Evolutionary conservation across 2,113 vertebrate genomes (phyloP).

Genomic region (Pavo muticus): DNA sequence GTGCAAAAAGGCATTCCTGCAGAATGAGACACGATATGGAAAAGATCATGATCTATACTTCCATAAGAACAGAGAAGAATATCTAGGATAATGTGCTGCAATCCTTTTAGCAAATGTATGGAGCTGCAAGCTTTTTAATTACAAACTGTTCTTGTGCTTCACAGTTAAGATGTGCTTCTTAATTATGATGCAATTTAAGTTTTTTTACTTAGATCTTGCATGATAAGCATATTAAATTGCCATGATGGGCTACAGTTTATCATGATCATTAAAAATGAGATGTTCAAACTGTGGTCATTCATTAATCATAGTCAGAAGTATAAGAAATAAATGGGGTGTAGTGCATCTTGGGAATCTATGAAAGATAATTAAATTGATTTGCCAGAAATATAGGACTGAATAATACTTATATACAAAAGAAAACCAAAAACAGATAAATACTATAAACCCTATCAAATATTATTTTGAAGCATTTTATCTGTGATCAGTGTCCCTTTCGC

Average conservation of each 20-base stretch:
- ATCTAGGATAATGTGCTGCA: not conserved
- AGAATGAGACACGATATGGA: not conserved
- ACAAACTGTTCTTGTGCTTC: not conserved
- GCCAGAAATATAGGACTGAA: conserved; percentile 37
- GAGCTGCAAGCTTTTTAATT: not conserved
- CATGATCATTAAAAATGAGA: conserved; percentile 62
- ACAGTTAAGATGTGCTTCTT: conserved; percentile 20
- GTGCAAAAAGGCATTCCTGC: not conserved
- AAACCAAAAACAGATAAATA: conserved; percentile 24
- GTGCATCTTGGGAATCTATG: conserved; percentile 38
- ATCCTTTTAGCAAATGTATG: not conserved
- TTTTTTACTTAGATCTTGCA: conserved; percentile 62
- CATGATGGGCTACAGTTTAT: conserved; percentile 59
- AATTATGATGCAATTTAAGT: conserved; percentile 53
- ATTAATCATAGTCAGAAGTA: conserved; percentile 69
- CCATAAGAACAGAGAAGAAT: not conserved
- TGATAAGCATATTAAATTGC: conserved; percentile 63
- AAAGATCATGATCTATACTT: not conserved
- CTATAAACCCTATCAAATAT: not conserved
- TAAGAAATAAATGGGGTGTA: conserved; percentile 56
- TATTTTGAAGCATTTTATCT: not conserved
- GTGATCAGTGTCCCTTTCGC: not conserved
- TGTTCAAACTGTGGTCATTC: conserved; percentile 37
- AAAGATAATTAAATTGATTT: conserved; percentile 61
- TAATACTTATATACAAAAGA: conserved; percentile 4